Evolutionary conservation across 1,140 invertebrate species (phyloP).

Genomic region (Drosophila paulistorum): DNA sequence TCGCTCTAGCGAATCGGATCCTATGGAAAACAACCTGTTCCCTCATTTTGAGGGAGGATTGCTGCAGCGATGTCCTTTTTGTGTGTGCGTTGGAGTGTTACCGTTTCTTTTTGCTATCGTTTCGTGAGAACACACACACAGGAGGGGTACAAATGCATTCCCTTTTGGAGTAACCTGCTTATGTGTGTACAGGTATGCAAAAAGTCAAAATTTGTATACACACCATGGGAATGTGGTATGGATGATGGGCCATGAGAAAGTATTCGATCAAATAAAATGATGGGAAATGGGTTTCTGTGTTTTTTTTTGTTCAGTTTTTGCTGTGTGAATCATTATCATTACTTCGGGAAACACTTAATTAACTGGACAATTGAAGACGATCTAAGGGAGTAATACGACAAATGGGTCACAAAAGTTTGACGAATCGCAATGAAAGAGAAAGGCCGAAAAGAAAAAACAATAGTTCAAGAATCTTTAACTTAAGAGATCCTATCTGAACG

Average conservation of each 20-base stretch:
- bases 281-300: slow-evolving; percentile 56
- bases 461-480: too few species aligned
- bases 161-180: slow-evolving; percentile 53
- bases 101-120: slow-evolving; percentile 45
- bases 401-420: not conserved
- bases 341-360: not conserved
- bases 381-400: not conserved
- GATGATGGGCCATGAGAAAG: slow-evolving; percentile 39
- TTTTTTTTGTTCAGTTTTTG: slow-evolving; percentile 13
- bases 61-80: slow-evolving; percentile 69
- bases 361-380: not conserved
- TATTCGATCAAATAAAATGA: slow-evolving; percentile 53
- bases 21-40: slow-evolving; percentile 60
- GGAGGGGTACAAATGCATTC: slow-evolving; percentile 21
- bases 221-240: slow-evolving; percentile 32
- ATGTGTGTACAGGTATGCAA: slow-evolving; percentile 48
- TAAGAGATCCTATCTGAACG: too few species aligned
- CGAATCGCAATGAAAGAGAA: too few species aligned
- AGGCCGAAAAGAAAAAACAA: too few species aligned
- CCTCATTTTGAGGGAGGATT: slow-evolving; percentile 40
- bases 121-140: slow-evolving; percentile 54
- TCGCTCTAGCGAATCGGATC: slow-evolving; percentile 33
- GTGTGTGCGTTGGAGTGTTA: slow-evolving; percentile 79
- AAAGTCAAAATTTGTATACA: slow-evolving; percentile 56
- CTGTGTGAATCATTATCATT: slow-evolving; percentile 15